A percentile compares a stretch with the other conserved stretches of the same genome.
These are phyloP conservation scores for Apis florea DNA, from an alignment of 1,140 invertebrate species.

Conservation along the genomic window DNA sequence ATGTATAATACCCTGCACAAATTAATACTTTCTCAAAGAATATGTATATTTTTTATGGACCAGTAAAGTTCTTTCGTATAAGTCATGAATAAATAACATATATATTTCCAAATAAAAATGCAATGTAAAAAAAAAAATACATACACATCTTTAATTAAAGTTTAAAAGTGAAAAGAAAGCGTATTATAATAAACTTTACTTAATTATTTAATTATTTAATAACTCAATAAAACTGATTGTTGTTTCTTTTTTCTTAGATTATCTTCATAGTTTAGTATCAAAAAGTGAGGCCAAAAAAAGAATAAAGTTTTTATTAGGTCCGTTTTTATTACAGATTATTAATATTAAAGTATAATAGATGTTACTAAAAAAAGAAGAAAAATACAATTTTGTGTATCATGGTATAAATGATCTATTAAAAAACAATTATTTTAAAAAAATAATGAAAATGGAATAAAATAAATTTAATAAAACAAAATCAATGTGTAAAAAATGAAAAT, in stretches of 20 bases:
- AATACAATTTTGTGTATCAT: slow-evolving; percentile 66
- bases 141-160: slow-evolving; percentile 23
- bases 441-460: not conserved
- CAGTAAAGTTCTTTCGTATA: slow-evolving; percentile 26
- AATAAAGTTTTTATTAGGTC: slow-evolving; percentile 74
- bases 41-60: slow-evolving; percentile 26
- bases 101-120: not conserved
- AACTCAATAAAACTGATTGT: slow-evolving; percentile 35
- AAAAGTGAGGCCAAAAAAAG: slow-evolving; percentile 76
- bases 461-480: not conserved
- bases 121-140: not conserved
- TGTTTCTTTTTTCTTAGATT: slow-evolving; percentile 61
- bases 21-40: slow-evolving; percentile 11
- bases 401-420: slow-evolving; percentile 55
- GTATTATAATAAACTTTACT: slow-evolving; percentile 63
- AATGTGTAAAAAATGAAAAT: not conserved
- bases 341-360: slow-evolving; percentile 72
- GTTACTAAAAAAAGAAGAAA: slow-evolving; percentile 66
- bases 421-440: slow-evolving; percentile 19
- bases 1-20: slow-evolving; percentile 58
- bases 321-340: slow-evolving; percentile 74
- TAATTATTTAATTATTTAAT: slow-evolving; percentile 59
- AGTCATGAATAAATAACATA: slow-evolving; percentile 10
- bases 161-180: slow-evolving; percentile 16
- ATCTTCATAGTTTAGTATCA: slow-evolving; percentile 64